These are phyloP conservation scores for Xylocopa sonorina DNA, from an alignment of 1,140 invertebrate genomes.

Conservation along the genomic window DNA sequence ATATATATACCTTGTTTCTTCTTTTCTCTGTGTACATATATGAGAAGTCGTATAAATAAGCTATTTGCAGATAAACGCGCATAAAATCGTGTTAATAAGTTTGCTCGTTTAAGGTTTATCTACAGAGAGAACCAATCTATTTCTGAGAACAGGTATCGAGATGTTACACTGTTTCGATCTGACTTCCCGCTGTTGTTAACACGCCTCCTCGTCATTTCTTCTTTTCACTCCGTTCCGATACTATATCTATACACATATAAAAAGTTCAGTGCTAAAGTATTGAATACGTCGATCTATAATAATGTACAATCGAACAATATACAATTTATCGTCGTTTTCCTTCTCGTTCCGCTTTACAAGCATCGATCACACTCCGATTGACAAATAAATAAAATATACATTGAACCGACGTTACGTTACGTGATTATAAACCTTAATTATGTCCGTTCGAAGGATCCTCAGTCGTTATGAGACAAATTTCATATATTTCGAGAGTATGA, in stretches of 20 bases:
- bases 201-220: neutral
- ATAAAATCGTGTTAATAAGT: constrained; percentile 2
- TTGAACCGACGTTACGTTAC: neutral
- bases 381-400: constrained; percentile 31
- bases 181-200: neutral
- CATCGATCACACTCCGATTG: constrained; percentile 17
- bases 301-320: constrained; percentile 31
- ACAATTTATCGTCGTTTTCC: constrained; percentile 15
- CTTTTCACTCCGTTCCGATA: constrained; percentile 14
- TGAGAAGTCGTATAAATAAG: neutral
- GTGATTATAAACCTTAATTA: neutral
- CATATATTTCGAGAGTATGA: neutral
- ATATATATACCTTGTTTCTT: too few species aligned
- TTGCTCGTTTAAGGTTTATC: neutral
- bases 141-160: constrained; percentile 27
- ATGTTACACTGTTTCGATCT: constrained; percentile 17
- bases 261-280: constrained; percentile 44
- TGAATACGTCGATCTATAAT: constrained; percentile 13
- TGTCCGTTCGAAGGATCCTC: neutral
- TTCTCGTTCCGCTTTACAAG: constrained; percentile 27
- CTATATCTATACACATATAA: constrained; percentile 34
- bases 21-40: neutral
- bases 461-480: neutral
- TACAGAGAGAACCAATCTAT: neutral
- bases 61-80: neutral